Conservation (phyloP, 1,140 invertebrate genomes). For the Pygmarrhopalites habei region DNA sequence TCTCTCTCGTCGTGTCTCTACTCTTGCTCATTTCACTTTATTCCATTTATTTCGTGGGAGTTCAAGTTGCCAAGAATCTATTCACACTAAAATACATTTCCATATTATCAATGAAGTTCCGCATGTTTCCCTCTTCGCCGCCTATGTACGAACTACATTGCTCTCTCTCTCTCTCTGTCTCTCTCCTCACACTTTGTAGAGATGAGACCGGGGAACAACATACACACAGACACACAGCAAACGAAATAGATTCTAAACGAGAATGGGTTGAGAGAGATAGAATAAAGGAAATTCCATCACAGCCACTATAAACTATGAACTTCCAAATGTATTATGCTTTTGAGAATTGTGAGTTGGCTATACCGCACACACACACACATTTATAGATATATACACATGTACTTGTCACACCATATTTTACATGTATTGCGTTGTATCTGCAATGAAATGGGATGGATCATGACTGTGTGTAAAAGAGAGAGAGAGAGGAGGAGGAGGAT, state of each 20-base stretch:
- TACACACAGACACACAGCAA: neutral
- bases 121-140: neutral
- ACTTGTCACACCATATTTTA: too few species aligned
- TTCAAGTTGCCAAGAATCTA: constrained; percentile 7
- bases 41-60: constrained; percentile 11
- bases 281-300: constrained; percentile 16
- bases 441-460: too few species aligned
- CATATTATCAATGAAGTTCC: constrained; percentile 13
- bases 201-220: neutral
- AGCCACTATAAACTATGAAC: constrained; percentile 8
- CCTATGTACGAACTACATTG: neutral
- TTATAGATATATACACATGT: too few species aligned
- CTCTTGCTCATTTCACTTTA: constrained; percentile 4
- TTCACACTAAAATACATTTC: constrained; percentile 7
- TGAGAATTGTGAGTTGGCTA: too few species aligned
- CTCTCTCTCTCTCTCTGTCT: neutral
- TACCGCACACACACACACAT: constrained; percentile 2
- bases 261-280: neutral
- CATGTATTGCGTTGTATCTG: too few species aligned
- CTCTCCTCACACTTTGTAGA: neutral
- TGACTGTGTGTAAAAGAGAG: too few species aligned
- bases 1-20: neutral
- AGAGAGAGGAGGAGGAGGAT: too few species aligned
- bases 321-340: too few species aligned
- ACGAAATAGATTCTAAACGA: constrained; percentile 1